Conservation (phyloP, 2,888 invertebrate species). For the Drosophila mayaguana region DNA sequence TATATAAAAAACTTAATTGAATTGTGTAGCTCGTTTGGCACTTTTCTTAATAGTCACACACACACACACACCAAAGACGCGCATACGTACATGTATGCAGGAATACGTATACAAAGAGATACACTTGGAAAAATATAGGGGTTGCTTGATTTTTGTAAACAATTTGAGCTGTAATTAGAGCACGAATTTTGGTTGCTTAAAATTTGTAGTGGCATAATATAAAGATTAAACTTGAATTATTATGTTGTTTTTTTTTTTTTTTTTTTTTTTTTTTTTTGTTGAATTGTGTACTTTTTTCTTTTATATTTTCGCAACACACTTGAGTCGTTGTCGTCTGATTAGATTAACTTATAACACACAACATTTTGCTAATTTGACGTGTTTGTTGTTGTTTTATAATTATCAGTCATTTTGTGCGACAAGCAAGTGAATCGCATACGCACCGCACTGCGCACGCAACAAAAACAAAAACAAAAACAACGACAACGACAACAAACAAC, state of each 20-base stretch:
- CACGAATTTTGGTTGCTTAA: constrained; percentile 36
- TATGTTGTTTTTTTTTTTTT: constrained; percentile 37
- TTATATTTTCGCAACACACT: constrained; percentile 39
- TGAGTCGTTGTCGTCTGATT: constrained; percentile 61
- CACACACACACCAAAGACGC: constrained; percentile 8
- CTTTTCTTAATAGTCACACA: constrained; percentile 18
- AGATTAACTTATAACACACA: constrained; percentile 62
- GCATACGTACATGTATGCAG: neutral
- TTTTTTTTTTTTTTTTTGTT: constrained; percentile 29
- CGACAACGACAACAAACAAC: constrained; percentile 28
- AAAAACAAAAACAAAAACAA: constrained; percentile 34
- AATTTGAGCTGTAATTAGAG: constrained; percentile 49
- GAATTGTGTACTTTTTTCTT: neutral
- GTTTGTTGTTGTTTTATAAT: constrained; percentile 45
- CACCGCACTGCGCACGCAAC: constrained; percentile 29
- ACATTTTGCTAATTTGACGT: constrained; percentile 38
- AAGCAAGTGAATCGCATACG: constrained; percentile 66
- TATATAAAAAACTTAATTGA: constrained; percentile 37
- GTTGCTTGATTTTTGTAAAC: constrained; percentile 37
- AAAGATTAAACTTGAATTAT: constrained; percentile 68
- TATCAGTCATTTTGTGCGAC: constrained; percentile 62
- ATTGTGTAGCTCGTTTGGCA: constrained; percentile 32
- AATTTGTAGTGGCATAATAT: constrained; percentile 22
- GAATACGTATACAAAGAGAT: constrained; percentile 4
- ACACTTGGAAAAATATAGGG: constrained; percentile 17